phyloP scores from a whole-genome alignment of 2,113 vertebrate genomes.

The Todiramphus saurophagus region DNA sequence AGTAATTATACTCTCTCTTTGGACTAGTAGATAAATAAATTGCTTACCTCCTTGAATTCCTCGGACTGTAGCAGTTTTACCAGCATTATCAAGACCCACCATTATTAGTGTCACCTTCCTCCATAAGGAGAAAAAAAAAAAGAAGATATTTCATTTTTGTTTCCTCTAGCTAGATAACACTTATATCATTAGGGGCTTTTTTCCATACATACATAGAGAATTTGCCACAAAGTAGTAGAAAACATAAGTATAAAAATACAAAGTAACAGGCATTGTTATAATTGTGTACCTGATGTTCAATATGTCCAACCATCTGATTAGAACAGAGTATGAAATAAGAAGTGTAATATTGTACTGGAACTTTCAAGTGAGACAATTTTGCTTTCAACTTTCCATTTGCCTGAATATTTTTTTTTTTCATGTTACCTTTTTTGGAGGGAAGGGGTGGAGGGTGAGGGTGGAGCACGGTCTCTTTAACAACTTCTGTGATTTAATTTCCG shows the following conservation, averaged over 20 bases:
- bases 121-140: conserved; percentile 44
- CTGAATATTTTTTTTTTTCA: neutral
- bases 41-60: conserved; percentile 94
- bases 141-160: neutral
- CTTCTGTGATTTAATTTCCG: neutral
- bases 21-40: neutral
- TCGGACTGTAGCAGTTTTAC: conserved; percentile 90
- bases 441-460: no score
- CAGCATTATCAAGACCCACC: conserved; percentile 96
- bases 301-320: neutral
- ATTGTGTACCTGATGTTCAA: neutral
- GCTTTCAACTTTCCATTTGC: neutral
- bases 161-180: neutral
- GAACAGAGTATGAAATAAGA: neutral
- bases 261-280: neutral
- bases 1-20: neutral
- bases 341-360: neutral
- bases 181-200: neutral
- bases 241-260: neutral
- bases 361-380: neutral
- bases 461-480: neutral
- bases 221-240: neutral
- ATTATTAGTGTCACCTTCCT: conserved; percentile 97
- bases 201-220: neutral
- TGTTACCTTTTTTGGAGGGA: no score